These are phyloP conservation scores for Morinoia aosen DNA, from an alignment of 2,888 invertebrate genomes.

Conservation along the genomic window DNA sequence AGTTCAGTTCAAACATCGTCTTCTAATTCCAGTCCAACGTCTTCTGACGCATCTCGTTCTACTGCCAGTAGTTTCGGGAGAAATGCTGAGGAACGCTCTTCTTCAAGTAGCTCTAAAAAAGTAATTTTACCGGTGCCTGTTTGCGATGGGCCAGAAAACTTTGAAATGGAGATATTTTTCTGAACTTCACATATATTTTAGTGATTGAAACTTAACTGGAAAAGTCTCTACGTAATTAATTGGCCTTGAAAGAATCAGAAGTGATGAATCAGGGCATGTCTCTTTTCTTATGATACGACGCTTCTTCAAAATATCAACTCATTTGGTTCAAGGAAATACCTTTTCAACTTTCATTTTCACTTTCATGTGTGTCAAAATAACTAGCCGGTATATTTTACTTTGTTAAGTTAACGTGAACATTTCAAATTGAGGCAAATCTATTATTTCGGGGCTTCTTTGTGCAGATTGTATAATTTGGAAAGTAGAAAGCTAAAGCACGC, in stretches of 20 bases:
- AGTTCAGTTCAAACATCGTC: background rate
- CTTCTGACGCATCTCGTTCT: background rate
- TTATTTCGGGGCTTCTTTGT: no score
- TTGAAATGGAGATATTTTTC: slow-evolving; percentile 25
- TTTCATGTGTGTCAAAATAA: no score
- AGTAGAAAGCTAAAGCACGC: no score
- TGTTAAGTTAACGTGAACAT: no score
- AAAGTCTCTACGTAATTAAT: no score
- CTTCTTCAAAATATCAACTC: no score
- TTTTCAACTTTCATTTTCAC: no score
- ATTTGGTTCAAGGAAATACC: no score
- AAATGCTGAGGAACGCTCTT: background rate
- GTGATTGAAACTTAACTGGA: background rate
- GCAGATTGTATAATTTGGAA: no score
- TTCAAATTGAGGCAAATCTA: no score
- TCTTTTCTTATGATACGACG: no score
- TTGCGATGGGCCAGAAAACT: background rate
- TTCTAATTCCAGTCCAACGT: background rate
- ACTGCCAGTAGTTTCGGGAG: background rate
- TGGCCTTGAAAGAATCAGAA: background rate
- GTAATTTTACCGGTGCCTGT: background rate
- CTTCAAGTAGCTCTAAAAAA: background rate
- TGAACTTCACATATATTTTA: background rate
- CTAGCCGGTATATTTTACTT: no score
- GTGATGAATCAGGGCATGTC: background rate